Conservation (phyloP, 2,888 invertebrate genomes). For the Corbicula japonica region DNA sequence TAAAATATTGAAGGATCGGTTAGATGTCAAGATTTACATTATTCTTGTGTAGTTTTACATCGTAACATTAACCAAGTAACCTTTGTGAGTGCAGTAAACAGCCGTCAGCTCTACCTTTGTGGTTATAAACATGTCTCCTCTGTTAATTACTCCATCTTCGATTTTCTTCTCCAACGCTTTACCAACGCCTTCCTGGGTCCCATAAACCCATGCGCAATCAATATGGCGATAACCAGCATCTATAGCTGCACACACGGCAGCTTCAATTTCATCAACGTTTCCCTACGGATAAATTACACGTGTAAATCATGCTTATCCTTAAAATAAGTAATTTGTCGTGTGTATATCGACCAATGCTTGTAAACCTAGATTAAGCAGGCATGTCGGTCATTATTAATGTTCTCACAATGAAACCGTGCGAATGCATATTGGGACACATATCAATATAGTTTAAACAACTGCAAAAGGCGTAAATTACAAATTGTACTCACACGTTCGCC, state of each 20-base stretch:
- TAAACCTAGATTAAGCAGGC: not conserved
- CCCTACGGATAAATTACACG: conserved; percentile 88
- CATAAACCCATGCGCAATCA: conserved; percentile 91
- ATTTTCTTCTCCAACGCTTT: conserved; percentile 75
- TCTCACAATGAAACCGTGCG: not conserved
- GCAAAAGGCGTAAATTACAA: not conserved
- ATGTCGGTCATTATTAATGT: not conserved
- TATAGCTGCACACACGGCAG: conserved; percentile 89
- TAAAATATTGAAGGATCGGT: not conserved
- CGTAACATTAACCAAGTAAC: not conserved
- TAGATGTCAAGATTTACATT: not conserved
- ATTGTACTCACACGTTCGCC: conserved; percentile 48
- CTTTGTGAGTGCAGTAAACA: not conserved
- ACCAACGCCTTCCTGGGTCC: conserved; percentile 87
- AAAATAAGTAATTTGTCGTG: not conserved
- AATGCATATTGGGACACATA: not conserved
- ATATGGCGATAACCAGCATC: conserved; percentile 93
- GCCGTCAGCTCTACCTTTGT: conserved; percentile 77
- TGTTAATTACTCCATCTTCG: conserved; percentile 74
- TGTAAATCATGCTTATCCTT: not conserved
- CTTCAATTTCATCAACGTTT: conserved; percentile 86
- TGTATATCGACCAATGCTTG: not conserved
- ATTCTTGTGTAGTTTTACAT: not conserved
- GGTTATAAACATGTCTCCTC: conserved; percentile 84
- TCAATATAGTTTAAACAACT: not conserved